phyloP scores from a whole-genome alignment of 2,113 vertebrate species.

The Thamnophis sirtalis region DNA sequence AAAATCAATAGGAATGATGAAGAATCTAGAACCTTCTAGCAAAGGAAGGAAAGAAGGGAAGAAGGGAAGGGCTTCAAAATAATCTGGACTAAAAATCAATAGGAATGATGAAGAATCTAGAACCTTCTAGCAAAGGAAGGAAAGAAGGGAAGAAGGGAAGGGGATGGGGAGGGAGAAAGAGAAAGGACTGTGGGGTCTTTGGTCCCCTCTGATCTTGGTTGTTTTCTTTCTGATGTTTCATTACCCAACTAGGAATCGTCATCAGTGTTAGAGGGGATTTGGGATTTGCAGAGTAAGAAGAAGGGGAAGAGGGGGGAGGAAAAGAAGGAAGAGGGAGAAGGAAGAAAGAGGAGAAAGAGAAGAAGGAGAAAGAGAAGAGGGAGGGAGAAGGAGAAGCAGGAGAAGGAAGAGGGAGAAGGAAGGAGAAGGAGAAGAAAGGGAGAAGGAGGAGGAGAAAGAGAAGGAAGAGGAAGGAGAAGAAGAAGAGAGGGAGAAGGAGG shows the following conservation, averaged over 20 bases:
- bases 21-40: background rate
- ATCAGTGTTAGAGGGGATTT: too few species aligned
- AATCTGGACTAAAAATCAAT: background rate
- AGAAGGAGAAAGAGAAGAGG: rapidly evolving
- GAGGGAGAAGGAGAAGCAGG: too few species aligned
- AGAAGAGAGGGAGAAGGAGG: background rate
- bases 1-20: background rate
- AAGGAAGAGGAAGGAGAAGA: background rate
- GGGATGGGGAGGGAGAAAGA: too few species aligned
- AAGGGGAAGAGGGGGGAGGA: background rate
- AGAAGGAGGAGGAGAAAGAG: background rate
- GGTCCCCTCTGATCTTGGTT: too few species aligned
- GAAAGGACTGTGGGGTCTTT: too few species aligned
- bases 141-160: background rate
- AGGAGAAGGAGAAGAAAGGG: background rate
- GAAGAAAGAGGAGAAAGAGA: rapidly evolving
- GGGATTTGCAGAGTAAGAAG: background rate
- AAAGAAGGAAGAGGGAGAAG: background rate
- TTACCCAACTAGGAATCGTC: too few species aligned
- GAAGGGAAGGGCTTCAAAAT: background rate
- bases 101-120: background rate
- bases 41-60: background rate
- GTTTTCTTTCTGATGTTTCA: too few species aligned
- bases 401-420: too few species aligned
- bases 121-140: background rate